These are phyloP conservation scores for Diarsia dahlii DNA, from an alignment of 2,888 invertebrate species.

Conservation along the genomic window DNA sequence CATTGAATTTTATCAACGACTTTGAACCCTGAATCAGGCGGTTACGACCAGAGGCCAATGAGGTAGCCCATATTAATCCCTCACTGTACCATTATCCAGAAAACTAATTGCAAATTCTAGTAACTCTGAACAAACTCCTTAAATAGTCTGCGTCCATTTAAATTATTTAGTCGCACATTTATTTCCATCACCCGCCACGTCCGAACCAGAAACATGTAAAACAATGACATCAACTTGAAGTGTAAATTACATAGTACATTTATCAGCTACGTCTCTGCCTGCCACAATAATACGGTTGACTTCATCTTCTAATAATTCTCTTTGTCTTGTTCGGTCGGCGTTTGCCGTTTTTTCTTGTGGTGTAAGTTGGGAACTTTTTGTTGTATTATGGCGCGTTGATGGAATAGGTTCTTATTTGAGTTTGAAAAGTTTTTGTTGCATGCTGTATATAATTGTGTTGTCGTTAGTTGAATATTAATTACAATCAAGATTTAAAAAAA, in stretches of 20 bases:
- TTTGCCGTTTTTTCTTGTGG: slow-evolving; percentile 79
- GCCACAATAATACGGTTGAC: slow-evolving; percentile 90
- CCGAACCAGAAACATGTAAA: slow-evolving; percentile 59
- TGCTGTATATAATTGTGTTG: neutral
- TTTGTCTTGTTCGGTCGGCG: slow-evolving; percentile 86
- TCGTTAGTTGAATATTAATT: neutral
- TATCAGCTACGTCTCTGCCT: slow-evolving; percentile 82
- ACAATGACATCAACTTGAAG: slow-evolving; percentile 78
- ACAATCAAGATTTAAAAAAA: neutral
- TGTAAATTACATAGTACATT: slow-evolving; percentile 88
- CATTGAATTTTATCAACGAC: too few species aligned
- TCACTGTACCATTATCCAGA: neutral
- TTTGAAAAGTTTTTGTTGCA: neutral
- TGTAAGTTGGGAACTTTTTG: slow-evolving; percentile 64
- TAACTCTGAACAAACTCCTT: slow-evolving; percentile 20
- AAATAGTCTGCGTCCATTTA: slow-evolving; percentile 50
- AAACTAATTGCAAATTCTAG: slow-evolving; percentile 42
- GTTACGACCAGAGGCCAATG: too few species aligned
- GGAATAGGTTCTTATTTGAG: neutral
- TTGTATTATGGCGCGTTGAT: neutral
- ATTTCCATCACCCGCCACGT: slow-evolving; percentile 67
- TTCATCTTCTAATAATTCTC: slow-evolving; percentile 90
- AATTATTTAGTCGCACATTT: slow-evolving; percentile 65
- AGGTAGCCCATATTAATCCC: neutral
- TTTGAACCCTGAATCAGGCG: too few species aligned